Evolutionary conservation across 2,888 invertebrate species (phyloP), one percentile per base, ranked within the genome.

Genomic region (Ctenicera cuprea): DNA sequence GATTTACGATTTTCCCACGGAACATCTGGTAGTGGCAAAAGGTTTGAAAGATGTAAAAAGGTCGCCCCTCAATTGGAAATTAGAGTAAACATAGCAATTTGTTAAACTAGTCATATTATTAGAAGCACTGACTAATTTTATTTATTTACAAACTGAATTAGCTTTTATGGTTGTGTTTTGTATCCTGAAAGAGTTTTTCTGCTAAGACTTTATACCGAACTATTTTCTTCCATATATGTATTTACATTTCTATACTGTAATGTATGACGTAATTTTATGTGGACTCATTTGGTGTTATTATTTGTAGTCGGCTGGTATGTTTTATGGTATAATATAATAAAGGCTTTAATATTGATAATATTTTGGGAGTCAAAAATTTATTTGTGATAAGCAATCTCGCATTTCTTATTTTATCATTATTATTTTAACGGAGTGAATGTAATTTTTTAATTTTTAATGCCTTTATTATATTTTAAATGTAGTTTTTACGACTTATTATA

Each of bases 1-100:
- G 67, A 93, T 95, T 73, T 89, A 93, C 84, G 97, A 97, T 87
- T 95, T 97, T 86, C 95, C 95, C 12, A 91, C 92, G 57, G 95
- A 96, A 86, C 91, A 94, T 81, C 89, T 96, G 80, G 89, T 95
- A 81, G 92, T 95, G 73, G 92, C 92, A 72, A 89, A 89, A 82
- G 89, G 88, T 82, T 89, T 80, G 48, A 78, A 65, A 52, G 68
- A 76, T 33, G 18, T 70, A 20, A 57, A 54, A 22, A 71, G 78
- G 48, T 45, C 69, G 11, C 45, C 76, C 45, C 71, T 75, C 45
- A 74, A 73, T 68, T 76, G 77, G 78, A 81, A 81, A 75, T 62
- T 77, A 54, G 77, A 81, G 62, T 80, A 76, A 77, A 52, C 37
- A 20, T 45, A 41, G 38, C 18, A 59, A 20, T 11, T 37, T 26